Base-by-base conservation (phyloP, 2,888 invertebrate species). In the Heliconius ismenius region DNA sequence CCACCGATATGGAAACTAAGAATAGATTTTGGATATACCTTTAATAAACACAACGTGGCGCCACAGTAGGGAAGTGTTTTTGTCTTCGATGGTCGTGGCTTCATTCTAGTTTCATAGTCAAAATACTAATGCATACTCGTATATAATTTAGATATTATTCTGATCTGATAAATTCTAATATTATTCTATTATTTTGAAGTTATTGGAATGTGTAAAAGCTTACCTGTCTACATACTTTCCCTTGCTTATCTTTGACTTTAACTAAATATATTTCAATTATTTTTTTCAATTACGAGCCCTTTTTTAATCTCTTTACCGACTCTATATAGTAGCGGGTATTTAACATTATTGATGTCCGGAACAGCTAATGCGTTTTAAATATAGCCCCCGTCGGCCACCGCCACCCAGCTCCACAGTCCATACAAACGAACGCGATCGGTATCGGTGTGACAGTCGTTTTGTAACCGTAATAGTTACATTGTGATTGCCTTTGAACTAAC, bases 321-420 rank as follows among this genome's bases (percentile, higher is more conserved):
- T 69, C 15, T 60, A 24, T 58, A 73, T 62, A 43, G 10, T 39
- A 43, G 24, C 58, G 28, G 32, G 24, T 76, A 77, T 79, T 76
- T 73, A 75, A 67, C 73, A 62, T 75, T 74, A 75, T 76, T 73
- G 78, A 78, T 79, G 76, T 74, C 83, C 84, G 83, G 83, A 84
- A 84, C 84, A 77, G 79, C 81, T 84, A 84, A 85, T 85, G 85
- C 79, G 78, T 78, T 80, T 84, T 84, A 84, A 76, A 83, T 81
- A 81, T 85, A 85, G 77, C 76, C 36, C 1, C 58, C 58, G 58
- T 1, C 26, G 39, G 81, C 85, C 85, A 83, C 26, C 60, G 81
- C 85, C 85, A 84, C 84, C 84, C 84, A 82, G 82, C 74, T 63
- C 62, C 32, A 32, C 32, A 32, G 32, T 32, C 32, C 76, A 77